These are phyloP conservation scores for Channallabes apus DNA, from an alignment of 2,797 vertebrate genomes.

Conservation along the genomic window DNA sequence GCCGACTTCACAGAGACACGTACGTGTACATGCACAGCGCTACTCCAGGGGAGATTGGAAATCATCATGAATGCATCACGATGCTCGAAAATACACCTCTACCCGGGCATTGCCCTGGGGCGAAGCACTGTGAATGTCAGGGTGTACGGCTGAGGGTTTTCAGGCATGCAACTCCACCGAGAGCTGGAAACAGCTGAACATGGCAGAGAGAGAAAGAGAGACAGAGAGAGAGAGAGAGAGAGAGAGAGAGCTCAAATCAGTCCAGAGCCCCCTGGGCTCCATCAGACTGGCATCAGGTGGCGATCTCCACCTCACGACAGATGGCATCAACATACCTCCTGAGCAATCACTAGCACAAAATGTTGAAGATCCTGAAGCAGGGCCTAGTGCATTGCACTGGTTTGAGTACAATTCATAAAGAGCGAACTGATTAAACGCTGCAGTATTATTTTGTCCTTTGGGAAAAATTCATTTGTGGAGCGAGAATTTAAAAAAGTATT, in stretches of 20 bases:
- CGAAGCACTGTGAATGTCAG: conserved; percentile 13
- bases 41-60: conserved; percentile 20
- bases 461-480: background rate
- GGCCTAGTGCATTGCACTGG: conserved; percentile 13
- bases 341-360: conserved; percentile 56
- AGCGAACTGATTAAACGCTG: background rate
- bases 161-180: conserved; percentile 10
- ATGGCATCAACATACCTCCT: conserved; percentile 60
- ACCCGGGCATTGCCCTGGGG: conserved; percentile 12
- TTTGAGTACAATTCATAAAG: background rate
- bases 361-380: conserved; percentile 53
- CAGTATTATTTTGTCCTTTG: background rate
- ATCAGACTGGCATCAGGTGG: conserved; percentile 54
- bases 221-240: conserved; percentile 36
- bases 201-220: background rate
- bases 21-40: background rate
- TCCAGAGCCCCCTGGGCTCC: conserved; percentile 47
- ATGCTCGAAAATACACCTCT: conserved; percentile 19
- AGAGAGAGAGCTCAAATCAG: conserved; percentile 55
- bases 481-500: background rate
- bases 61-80: background rate
- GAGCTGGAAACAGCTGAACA: conserved; percentile 13
- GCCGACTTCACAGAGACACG: background rate
- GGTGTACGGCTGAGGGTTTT: background rate
- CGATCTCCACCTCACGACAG: conserved; percentile 43